A percentile compares a stretch with the other conserved stretches of the same genome.
These are phyloP conservation scores for Abrostola triplasia DNA, from an alignment of 2,888 invertebrate species.

Conservation along the genomic window DNA sequence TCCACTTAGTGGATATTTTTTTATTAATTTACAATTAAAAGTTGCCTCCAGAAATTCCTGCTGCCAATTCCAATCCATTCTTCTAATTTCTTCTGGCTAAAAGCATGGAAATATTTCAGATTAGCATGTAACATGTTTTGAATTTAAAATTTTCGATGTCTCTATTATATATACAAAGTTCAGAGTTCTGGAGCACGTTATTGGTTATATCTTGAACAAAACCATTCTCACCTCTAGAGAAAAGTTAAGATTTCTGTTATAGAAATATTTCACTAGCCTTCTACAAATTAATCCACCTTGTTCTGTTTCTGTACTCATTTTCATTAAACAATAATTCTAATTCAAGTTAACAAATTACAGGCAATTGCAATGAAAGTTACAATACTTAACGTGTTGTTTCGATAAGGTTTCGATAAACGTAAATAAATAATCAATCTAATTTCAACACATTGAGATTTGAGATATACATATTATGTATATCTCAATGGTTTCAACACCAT, in stretches of 20 bases:
- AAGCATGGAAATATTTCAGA: conserved; percentile 46
- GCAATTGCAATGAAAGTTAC: neutral
- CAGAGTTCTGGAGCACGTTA: neutral
- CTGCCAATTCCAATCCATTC: conserved; percentile 87
- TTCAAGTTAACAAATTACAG: neutral
- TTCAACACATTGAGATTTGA: too few relatives aligned
- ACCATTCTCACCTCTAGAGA: conserved; percentile 55
- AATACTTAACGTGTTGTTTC: too few relatives aligned
- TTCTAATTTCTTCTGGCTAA: conserved; percentile 67
- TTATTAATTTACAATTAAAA: conserved; percentile 84
- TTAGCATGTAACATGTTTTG: neutral
- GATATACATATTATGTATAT: too few relatives aligned
- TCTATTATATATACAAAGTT: neutral
- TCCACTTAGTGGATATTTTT: conserved; percentile 89
- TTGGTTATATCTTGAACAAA: neutral
- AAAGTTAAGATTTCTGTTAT: conserved; percentile 60
- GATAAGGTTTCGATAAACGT: too few relatives aligned
- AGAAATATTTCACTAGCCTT: conserved; percentile 59
- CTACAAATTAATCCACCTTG: conserved; percentile 22
- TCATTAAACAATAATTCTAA: neutral
- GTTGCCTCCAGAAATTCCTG: conserved; percentile 88
- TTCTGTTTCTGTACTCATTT: conserved; percentile 18
- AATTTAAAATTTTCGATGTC: too few relatives aligned
- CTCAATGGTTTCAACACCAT: too few relatives aligned
- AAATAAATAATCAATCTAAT: too few relatives aligned